Evolutionary conservation across 2,113 vertebrate species (phyloP).

Genomic region (Ardeotis arabs): DNA sequence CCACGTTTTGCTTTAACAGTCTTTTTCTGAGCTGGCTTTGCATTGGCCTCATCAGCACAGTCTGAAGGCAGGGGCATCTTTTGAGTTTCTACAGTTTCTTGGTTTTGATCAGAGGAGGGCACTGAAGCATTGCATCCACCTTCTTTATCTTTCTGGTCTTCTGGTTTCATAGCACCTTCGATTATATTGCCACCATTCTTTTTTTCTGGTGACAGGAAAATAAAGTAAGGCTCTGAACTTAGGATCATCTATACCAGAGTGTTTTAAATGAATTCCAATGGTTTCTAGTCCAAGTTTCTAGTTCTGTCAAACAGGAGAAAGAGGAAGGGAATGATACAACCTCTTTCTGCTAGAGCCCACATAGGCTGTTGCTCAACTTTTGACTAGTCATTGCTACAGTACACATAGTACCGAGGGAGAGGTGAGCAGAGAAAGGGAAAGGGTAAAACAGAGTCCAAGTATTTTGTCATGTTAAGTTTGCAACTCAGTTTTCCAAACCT

Average conservation of each 20-base stretch:
- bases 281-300: background rate
- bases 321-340: background rate
- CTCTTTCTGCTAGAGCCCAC: background rate
- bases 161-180: slow-evolving; percentile 70
- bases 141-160: slow-evolving; percentile 75
- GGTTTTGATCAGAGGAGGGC: slow-evolving; percentile 71
- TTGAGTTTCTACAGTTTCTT: slow-evolving; percentile 68
- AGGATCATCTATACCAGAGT: background rate
- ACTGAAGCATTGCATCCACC: slow-evolving; percentile 54
- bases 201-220: slow-evolving; percentile 69
- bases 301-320: background rate
- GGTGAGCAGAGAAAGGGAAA: background rate
- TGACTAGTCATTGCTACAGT: background rate
- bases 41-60: slow-evolving; percentile 16
- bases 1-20: slow-evolving; percentile 76
- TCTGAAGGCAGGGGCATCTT: slow-evolving; percentile 48
- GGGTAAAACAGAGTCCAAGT: background rate
- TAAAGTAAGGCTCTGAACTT: background rate
- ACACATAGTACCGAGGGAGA: background rate
- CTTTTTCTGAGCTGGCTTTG: slow-evolving; percentile 72
- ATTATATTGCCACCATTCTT: slow-evolving; percentile 58
- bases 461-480: background rate
- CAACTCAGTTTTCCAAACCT: background rate
- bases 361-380: background rate
- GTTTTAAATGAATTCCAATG: background rate